Percentiles rank a stretch among this genome's conserved stretches.
Conservation (phyloP, 1,140 invertebrate species). For the Chionoecetes opilio region DNA sequence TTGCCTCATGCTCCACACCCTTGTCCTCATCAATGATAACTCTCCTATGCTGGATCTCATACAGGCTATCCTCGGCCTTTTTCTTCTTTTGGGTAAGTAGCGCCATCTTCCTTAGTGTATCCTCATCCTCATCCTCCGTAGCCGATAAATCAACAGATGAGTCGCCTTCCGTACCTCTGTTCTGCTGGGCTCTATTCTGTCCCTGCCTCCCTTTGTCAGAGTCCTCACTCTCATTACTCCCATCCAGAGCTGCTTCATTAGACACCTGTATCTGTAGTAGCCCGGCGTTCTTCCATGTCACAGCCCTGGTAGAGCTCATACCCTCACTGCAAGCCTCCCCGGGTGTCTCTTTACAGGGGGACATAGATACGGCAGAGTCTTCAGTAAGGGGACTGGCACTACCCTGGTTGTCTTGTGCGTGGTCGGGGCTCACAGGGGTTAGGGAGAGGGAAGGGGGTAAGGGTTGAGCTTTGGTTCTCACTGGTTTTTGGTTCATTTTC, state of each 20-base stretch:
- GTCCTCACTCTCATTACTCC: neutral
- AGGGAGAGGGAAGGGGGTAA: neutral
- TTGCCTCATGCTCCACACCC: neutral
- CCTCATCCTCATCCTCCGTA: slow-evolving; percentile 71
- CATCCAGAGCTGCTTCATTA: slow-evolving; percentile 40
- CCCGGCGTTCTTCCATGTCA: slow-evolving; percentile 47
- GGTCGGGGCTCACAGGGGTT: neutral
- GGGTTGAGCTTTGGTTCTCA: neutral
- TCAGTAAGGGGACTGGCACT: neutral
- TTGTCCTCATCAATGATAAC: neutral
- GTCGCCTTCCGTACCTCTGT: neutral
- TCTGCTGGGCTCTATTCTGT: no score
- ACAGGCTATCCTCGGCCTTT: neutral
- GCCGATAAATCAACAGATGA: neutral
- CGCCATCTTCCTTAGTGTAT: slow-evolving; percentile 61
- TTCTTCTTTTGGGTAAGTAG: slow-evolving; percentile 50
- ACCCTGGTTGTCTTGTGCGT: neutral
- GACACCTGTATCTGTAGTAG: slow-evolving; percentile 67
- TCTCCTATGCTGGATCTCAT: slow-evolving; percentile 1
- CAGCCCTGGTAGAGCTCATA: neutral
- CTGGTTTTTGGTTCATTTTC: slow-evolving; percentile 36
- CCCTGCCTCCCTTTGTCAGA: no score
- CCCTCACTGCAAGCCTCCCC: neutral
- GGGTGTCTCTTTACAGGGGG: neutral
- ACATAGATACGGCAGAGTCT: neutral